Evolutionary conservation across 2,113 vertebrate species (phyloP), one percentile per base, ranked within the genome.

Genomic region (Bufo gargarizans): DNA sequence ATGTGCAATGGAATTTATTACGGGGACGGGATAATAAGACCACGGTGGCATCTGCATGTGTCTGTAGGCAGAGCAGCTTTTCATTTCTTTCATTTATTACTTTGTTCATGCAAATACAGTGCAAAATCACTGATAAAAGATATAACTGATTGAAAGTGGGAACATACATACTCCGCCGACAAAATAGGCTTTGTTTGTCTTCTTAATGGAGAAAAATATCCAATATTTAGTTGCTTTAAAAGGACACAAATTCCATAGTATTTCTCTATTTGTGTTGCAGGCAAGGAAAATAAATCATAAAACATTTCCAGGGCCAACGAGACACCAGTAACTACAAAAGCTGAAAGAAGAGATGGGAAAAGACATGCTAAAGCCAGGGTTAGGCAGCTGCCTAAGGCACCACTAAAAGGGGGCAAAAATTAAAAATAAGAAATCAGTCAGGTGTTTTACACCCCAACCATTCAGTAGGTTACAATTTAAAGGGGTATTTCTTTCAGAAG

Each of bases 1-100:
- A 84, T 89, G 87, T 88, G 81, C 81, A 22, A 45, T 43, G 43
- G 87, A 78, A 88, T 89, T 84, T 89, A 89, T 89, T 84, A 89
- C 65, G 65, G 87, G 55, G 63, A 77, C 50, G 14, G 72, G 76
- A 77, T 84, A 89, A 84, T 84, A 84, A 65, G 81, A 50, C 49
- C 71, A 58, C 7, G 58, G 61, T 84, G 69, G 74, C 74, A 84
- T 89, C 59, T 89, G 58, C 50, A 78, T 89, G 71, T 89, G 49
- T 84, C 53, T 89, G 72, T 17, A 56, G 55, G 72, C 63, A 45
- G 71, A 77, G 58, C 81, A 47, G 82, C 82, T 89, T 89, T 89
- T 89, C 74, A 89, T 89, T 78, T 78, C 74, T 67, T 84, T 89
- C 58, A 89, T 89, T 84, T 89, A 72, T 84, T 84, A 63, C 87